Percentiles rank a stretch among this genome's conserved stretches.
Evolutionary conservation across 2,797 vertebrate species (phyloP).

Genomic region (Anabas testudineus): DNA sequence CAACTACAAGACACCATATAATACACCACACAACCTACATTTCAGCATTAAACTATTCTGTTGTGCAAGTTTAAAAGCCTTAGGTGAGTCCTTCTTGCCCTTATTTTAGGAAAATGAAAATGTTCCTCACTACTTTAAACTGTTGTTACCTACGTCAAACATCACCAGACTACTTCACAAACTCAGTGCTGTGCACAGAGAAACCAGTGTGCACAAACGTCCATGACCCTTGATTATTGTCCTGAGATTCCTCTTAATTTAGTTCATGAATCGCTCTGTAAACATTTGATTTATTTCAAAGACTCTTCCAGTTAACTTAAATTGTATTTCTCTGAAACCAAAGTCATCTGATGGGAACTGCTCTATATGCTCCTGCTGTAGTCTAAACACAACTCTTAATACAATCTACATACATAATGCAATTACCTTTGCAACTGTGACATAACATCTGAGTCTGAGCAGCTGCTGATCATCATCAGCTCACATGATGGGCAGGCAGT

Average conservation of each 20-base stretch:
- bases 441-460: slow-evolving; percentile 47
- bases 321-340: slow-evolving; percentile 71
- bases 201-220: slow-evolving; percentile 26
- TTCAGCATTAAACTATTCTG: not conserved
- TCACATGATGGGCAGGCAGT: slow-evolving; percentile 53
- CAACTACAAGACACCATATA: not conserved
- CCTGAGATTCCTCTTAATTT: slow-evolving; percentile 59
- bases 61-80: slow-evolving; percentile 7
- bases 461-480: slow-evolving; percentile 33
- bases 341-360: slow-evolving; percentile 77
- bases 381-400: slow-evolving; percentile 52
- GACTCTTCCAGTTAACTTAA: slow-evolving; percentile 63
- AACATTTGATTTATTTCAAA: slow-evolving; percentile 82
- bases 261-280: slow-evolving; percentile 73
- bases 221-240: slow-evolving; percentile 47
- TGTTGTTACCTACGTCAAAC: slow-evolving; percentile 16
- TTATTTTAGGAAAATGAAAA: slow-evolving; percentile 11
- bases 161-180: slow-evolving; percentile 8
- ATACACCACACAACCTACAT: not conserved
- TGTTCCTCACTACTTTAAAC: not conserved
- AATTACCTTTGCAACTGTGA: slow-evolving; percentile 43
- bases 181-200: slow-evolving; percentile 9
- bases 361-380: slow-evolving; percentile 43
- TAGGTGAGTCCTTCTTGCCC: slow-evolving; percentile 13
- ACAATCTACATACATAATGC: slow-evolving; percentile 42